These are phyloP conservation scores for Cygnus buccinator DNA, from an alignment of 2,113 vertebrate genomes.

Conservation along the genomic window DNA sequence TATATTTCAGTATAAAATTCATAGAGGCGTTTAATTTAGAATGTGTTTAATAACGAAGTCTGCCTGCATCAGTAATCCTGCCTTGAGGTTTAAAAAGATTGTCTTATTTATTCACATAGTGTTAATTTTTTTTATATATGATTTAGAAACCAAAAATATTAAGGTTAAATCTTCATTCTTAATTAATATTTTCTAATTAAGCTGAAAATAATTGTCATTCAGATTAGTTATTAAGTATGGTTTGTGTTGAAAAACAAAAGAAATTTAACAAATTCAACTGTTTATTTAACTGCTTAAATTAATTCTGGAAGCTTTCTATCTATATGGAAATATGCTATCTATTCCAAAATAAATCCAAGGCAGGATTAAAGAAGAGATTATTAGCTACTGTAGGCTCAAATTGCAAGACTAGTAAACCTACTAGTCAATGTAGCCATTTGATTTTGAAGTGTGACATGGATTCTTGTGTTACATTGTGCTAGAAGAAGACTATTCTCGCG, in stretches of 20 bases:
- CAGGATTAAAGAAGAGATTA: constrained; percentile 67
- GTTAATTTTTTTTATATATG: constrained; percentile 82
- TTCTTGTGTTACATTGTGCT: not conserved
- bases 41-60: constrained; percentile 98
- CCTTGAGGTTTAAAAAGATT: constrained; percentile 98
- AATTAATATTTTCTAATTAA: constrained; percentile 99
- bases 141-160: constrained; percentile 89
- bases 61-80: constrained; percentile 99
- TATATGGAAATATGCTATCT: constrained; percentile 76
- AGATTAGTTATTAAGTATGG: constrained; percentile 93
- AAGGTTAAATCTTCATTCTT: constrained; percentile 98
- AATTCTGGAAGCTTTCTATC: constrained; percentile 72
- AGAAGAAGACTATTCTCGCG: constrained; percentile 6
- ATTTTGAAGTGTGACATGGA: not conserved
- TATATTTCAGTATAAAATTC: constrained; percentile 99
- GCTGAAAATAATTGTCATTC: constrained; percentile 96
- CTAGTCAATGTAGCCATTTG: constrained; percentile 41
- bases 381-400: constrained; percentile 55
- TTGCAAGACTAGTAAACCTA: constrained; percentile 11
- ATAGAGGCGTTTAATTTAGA: constrained; percentile 99
- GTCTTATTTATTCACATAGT: constrained; percentile 98
- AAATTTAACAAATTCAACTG: constrained; percentile 79
- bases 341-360: constrained; percentile 68
- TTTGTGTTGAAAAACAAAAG: constrained; percentile 88
- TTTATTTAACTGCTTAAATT: constrained; percentile 76